These are phyloP conservation scores for Virgularia gustaviana DNA, from an alignment of 92 coral and sea anemone species.

Conservation along the genomic window DNA sequence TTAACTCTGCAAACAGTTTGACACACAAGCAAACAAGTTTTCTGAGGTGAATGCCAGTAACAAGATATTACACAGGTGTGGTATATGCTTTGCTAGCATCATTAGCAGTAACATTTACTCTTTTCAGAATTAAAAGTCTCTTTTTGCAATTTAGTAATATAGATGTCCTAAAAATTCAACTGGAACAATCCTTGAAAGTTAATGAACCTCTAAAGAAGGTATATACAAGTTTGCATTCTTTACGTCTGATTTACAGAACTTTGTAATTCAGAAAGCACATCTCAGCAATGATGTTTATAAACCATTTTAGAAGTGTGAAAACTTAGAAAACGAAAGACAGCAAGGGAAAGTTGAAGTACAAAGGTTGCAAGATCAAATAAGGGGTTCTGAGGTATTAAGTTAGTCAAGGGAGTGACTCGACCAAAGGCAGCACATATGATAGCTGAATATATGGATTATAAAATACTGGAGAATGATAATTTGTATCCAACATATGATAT, in stretches of 20 bases:
- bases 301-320: constrained; percentile 12
- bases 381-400: constrained; percentile 13
- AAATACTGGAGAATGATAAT: not conserved
- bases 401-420: too few relatives aligned
- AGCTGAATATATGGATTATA: not conserved
- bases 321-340: constrained; percentile 12
- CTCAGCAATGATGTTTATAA: not conserved
- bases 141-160: constrained; percentile 52
- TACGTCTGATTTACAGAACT: not conserved
- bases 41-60: constrained; percentile 56
- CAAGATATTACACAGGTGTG: constrained; percentile 71
- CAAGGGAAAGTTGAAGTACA: not conserved
- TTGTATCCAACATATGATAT: not conserved
- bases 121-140: not conserved
- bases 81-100: not conserved
- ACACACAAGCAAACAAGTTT: constrained; percentile 59
- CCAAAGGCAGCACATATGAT: too few relatives aligned
- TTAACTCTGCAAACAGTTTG: constrained; percentile 72
- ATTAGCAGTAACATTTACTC: not conserved
- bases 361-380: constrained; percentile 1
- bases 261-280: not conserved
- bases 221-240: not conserved
- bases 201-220: constrained; percentile 79
- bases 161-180: constrained; percentile 54
- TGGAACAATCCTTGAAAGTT: constrained; percentile 60